Evolutionary conservation across 1,140 invertebrate genomes (phyloP), one percentile per base, ranked within the genome.

Genomic region (Aphaenogaster ashmeadi): DNA sequence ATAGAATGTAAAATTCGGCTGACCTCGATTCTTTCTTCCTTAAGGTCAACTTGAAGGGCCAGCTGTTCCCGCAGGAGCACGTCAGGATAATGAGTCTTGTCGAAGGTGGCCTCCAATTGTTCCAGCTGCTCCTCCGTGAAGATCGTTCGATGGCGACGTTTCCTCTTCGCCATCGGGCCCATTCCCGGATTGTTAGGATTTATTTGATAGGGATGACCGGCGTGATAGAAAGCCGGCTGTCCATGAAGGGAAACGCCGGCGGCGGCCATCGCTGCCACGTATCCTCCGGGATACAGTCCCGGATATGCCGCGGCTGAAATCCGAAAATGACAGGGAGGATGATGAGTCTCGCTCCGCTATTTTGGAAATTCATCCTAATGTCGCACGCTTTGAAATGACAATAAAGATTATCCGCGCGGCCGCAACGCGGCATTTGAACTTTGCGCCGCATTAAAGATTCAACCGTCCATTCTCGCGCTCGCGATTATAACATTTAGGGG

Each of bases 101-200:
- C 98, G 95, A 99, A 99, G 11, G 99, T 99, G n/a, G 98, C 97
- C 95, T 99, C 99, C 80, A 99, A 95, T 93, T 99, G 98, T 94
- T 99, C 98, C 66, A 99, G 95, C 94, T 99, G 99, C 93, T 99
- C 99, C 94, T 99, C 99, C 0, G 98, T 99, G 96, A 99, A 99
- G 94, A 99, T 99, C 47, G 99, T 99, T 80, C 98, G 96, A 93
- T 98, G 98, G 11, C 98, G 96, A 36, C 98, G 96, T 95, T 98
- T 98, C 91, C 98, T 96, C 93, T 98, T 98, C 4, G 97, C 97
- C 87, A 98, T 98, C 33, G 97, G 97, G 3, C 97, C 97, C 36
- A 94, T 94, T 0, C 94, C 95, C 36, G 94, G 90, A 4, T 91
- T 93, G 52, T 91, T 92, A 3, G 96, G 96, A 54, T 94, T 95